Conservation (phyloP, 2,888 invertebrate species). For the Papilio protenor region DNA sequence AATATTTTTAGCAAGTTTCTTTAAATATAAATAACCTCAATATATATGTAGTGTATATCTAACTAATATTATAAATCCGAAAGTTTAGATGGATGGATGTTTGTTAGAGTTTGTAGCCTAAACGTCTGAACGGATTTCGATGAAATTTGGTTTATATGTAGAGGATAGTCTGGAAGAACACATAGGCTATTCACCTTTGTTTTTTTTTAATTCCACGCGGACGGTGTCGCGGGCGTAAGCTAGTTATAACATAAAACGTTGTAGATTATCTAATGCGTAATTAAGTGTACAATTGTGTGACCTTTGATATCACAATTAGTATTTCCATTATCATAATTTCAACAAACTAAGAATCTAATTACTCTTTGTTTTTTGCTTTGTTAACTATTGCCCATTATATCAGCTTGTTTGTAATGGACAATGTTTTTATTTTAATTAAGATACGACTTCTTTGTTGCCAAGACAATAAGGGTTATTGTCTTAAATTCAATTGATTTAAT, state of each 20-base stretch:
- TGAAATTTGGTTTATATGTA: too few species aligned
- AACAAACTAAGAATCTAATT: constrained; percentile 39
- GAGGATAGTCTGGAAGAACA: too few species aligned
- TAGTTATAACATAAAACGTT: not conserved
- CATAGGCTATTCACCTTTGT: too few species aligned
- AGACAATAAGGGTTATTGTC: constrained; percentile 31
- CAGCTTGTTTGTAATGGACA: constrained; percentile 10
- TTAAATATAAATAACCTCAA: not conserved
- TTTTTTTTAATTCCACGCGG: too few species aligned
- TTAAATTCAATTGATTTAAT: constrained; percentile 8
- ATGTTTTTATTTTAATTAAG: constrained; percentile 29
- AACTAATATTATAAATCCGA: too few species aligned
- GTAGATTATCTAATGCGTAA: constrained; percentile 31
- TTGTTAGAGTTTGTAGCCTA: too few species aligned
- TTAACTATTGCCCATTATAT: constrained; percentile 31
- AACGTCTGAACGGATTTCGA: too few species aligned
- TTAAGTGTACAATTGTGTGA: constrained; percentile 39
- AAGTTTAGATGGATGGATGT: too few species aligned
- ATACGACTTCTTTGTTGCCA: constrained; percentile 25
- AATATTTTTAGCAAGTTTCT: not conserved
- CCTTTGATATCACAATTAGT: constrained; percentile 47
- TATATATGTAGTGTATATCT: not conserved
- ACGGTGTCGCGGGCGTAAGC: too few species aligned
- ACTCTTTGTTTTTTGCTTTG: constrained; percentile 34
- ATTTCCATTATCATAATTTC: constrained; percentile 41